Evolutionary conservation across 2,888 invertebrate species (phyloP), one percentile per base, ranked within the genome.

Genomic region (Apodemia hepburni): DNA sequence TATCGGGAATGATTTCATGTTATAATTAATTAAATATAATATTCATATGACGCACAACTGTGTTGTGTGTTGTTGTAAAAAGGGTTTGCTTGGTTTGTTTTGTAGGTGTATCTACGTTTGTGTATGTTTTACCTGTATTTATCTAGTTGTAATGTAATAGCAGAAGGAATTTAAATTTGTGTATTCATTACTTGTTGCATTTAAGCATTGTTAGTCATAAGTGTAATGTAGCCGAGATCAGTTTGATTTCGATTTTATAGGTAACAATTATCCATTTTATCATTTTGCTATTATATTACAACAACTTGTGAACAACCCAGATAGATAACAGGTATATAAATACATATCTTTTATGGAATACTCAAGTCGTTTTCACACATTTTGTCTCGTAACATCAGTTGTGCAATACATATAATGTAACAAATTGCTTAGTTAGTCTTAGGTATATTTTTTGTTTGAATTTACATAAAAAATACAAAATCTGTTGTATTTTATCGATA

Each of bases 401-500:
- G 91, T 91, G 91, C 90, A 91, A 91, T 89, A 89, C 81, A 57
- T 57, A 83, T 85, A 79, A 81, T 80, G 80, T 85, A 84, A 85
- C 82, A 85, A 82, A 81, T 83, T 82, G 86, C 85, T 89, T 89
- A 90, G 87, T 82, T 90, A 89, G 87, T 81, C 76, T 84, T 89
- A 89, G 84, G 81, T 87, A 84, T 87, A 87, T 83, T 86, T 47
- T 87, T 85, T 80, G 82, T 89, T 90, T 89, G 85, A 84, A 82
- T 85, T 88, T 87, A 87, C 85, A 86, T 84, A 79, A 75, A 42
- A 82, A 58, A 87, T 85, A 81, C 82, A 85, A 86, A 84, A 84
- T 82, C 87, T 87, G 90, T 90, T 90, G 89, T 91, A 90, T 87
- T 90, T 88, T 87, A 86, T 80, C 75, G 81, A 86, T 88, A 87